Evolutionary conservation across 1,140 invertebrate genomes (phyloP), one percentile per base, ranked within the genome.

Genomic region (Choristoneura fumiferana): DNA sequence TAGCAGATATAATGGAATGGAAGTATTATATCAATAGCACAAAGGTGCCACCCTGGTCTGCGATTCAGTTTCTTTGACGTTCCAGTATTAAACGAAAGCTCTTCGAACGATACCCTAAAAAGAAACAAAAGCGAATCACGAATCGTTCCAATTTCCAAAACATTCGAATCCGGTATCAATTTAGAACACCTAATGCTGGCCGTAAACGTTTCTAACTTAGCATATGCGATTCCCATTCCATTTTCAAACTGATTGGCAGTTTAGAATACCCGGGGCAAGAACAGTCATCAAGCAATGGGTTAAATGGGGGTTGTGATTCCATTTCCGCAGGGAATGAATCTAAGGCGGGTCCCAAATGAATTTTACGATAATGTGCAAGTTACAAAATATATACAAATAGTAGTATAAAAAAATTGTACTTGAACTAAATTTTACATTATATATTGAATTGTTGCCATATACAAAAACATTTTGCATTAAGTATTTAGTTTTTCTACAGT

Each of bases 241-340:
- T 69, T 69, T 75, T 56, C 58, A 64, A 57, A 57, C 63, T 62
- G 60, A 71, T 79, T 75, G 36, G 17, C 43, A 18, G 14, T 63
- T 55, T 57, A 54, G 52, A 63, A 62, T 60, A 52, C 43, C 43
- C 43, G 35, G 37, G 45, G 62, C 54, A 67, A 78, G 73, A 76
- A 76, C 78, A 76, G 78, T 76, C 76, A 79, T 81, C 76, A 73
- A 54, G 38, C 62, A 60, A 72, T 76, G 73, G 74, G 61, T 53
- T 76, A 73, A 83, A 72, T 68, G 66, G 57, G 55, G 57, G 72
- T 68, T 77, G 69, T 71, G 72, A 77, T 73, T 82, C 54, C 57
- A 37, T 70, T 74, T 70, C 80, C 78, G 65, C 65, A 65, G 80
- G 79, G 73, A 63, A 71, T 78, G 67, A 57, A 6, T 29, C 22